Evolutionary conservation across 2,797 vertebrate species (phyloP).

Genomic region (Dicrostonyx torquatus): DNA sequence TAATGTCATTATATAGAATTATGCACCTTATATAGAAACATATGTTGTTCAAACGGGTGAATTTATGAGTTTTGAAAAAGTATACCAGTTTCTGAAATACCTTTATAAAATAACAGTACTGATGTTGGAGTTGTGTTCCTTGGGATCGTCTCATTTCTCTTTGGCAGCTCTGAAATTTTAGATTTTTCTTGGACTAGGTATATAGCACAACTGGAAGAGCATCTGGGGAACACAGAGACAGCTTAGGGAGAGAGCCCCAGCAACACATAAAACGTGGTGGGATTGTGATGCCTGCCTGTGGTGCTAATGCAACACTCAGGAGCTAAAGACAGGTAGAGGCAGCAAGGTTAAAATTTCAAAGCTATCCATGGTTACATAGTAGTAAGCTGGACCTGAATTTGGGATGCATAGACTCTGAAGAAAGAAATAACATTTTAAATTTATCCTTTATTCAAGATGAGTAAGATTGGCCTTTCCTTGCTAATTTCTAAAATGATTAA

Average conservation of each 20-base stretch:
- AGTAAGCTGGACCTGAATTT: neutral
- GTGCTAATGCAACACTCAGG: neutral
- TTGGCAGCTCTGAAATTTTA: neutral
- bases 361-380: fast-evolving
- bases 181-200: neutral
- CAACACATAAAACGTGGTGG: neutral
- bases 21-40: neutral
- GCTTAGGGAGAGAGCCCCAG: neutral
- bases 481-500: neutral
- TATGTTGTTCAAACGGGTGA: neutral
- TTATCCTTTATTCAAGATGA: neutral
- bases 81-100: neutral
- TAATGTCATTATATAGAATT: neutral
- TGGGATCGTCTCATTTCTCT: neutral
- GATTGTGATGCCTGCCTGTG: no score
- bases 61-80: neutral
- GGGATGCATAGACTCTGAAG: neutral
- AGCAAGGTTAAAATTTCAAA: neutral
- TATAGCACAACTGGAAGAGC: neutral
- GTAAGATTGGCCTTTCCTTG: neutral
- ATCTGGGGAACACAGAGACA: neutral
- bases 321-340: neutral
- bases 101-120: neutral
- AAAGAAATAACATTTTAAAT: neutral
- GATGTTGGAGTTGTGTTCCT: neutral